Base-by-base conservation (phyloP, 2,113 vertebrate genomes). In the Boulengeromyrus knoepffleri region DNA sequence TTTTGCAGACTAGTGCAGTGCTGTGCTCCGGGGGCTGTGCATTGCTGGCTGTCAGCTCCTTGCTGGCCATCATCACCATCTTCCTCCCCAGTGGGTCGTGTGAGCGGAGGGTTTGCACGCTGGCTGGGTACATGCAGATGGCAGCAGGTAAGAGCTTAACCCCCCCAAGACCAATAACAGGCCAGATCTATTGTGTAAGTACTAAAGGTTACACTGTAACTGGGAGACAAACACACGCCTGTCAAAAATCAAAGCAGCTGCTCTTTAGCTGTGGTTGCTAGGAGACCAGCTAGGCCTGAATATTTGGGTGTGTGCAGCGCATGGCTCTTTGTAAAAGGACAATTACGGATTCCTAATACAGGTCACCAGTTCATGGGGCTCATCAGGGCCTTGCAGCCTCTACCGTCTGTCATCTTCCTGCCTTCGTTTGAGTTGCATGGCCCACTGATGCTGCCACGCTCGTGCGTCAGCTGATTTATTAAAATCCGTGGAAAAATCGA, bases 51-150 rank as follows among this genome's bases (percentile, higher is more conserved):
- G 95, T 97, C 93, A 97, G 97, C 94, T 96, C 97, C n/a, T 95
- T 99, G 93, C 94, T 99, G 95, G 97, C 98, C 91, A 96, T 98
- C 94, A 93, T 97, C 53, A 97, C 97, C 45, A 94, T 99, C 92
- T 97, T 99, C 94, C 96, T 99, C 94, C 97, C 98, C 85, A 90
- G 96, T 0, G 97, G 98, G 94, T 94, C 95, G 92, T 98, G 97
- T n/a, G 98, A 99, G 95, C 95, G 96, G 92, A 93, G 96, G 94
- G 91, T 97, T 92, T 99, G 98, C 95, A 97, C 97, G 88, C 95
- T 99, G 94, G 97, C 97, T 8, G 97, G 97, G 87, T 98, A 98
- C 96, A 97, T 97, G 96, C 98, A 99, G 96, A 97, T 96, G 93
- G 97, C 97, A n/a, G 94, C 97, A 94, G 97, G 97, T 98, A 90